A percentile compares a stretch with the other conserved stretches of the same genome.
Evolutionary conservation across 2,888 invertebrate species (phyloP).

Genomic region (Dynastes hyllus): DNA sequence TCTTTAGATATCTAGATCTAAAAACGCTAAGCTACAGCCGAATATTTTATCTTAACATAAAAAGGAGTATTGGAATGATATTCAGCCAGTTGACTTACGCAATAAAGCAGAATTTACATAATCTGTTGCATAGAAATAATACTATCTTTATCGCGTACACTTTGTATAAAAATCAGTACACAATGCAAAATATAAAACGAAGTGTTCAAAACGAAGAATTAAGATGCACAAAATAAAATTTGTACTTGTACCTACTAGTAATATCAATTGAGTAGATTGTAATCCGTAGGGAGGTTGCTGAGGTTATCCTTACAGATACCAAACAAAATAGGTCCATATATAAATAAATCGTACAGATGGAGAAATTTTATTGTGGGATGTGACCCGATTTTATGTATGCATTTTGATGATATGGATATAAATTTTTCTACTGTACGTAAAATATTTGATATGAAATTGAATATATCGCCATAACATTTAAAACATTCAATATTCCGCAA

Average conservation of each 20-base stretch:
- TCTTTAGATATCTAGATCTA: slow-evolving; percentile 5
- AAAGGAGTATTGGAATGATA: too few relatives aligned
- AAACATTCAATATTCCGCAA: background rate
- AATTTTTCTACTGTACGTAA: background rate
- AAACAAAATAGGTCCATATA: background rate
- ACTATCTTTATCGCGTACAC: background rate
- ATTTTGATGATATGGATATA: too few relatives aligned
- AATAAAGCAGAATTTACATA: background rate
- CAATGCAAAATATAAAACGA: slow-evolving; percentile 12
- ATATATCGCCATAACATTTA: background rate
- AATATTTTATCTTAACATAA: background rate
- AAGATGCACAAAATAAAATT: slow-evolving; percentile 27
- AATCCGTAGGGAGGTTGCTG: background rate
- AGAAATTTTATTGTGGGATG: background rate
- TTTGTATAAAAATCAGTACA: slow-evolving; percentile 6
- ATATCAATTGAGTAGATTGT: background rate
- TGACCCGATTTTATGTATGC: too few relatives aligned
- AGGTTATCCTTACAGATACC: slow-evolving; percentile 14
- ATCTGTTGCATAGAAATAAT: too few relatives aligned
- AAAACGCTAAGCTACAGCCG: background rate
- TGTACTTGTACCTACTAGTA: background rate
- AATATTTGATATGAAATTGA: background rate
- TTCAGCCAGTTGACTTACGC: too few relatives aligned
- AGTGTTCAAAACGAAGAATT: slow-evolving; percentile 33
- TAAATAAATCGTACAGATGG: background rate